A percentile compares a stretch with the other conserved stretches of the same genome.
Conservation (phyloP, 2,113 vertebrate species). For the Tretioscincus oriximinensis region DNA sequence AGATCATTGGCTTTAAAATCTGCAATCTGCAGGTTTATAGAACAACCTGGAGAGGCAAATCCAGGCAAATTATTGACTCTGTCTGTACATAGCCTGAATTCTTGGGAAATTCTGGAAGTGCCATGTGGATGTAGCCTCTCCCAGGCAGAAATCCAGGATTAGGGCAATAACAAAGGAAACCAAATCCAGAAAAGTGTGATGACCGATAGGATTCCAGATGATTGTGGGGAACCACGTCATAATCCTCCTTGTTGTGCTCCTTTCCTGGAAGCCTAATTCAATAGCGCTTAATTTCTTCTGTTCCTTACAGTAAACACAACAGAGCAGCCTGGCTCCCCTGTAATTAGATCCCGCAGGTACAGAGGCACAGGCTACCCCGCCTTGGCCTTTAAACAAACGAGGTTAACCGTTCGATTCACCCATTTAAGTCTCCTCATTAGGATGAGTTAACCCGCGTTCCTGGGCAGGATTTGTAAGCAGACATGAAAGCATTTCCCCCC, state of each 20-base stretch:
- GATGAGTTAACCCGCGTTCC: neutral
- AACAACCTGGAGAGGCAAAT: too few relatives aligned
- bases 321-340: conserved; percentile 31
- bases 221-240: too few relatives aligned
- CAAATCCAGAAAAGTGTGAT: neutral
- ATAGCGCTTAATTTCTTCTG: neutral
- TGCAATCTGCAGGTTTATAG: too few relatives aligned
- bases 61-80: too few relatives aligned
- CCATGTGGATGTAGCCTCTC: neutral
- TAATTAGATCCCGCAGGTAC: conserved; percentile 66
- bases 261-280: conserved; percentile 24
- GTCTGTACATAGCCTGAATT: too few relatives aligned
- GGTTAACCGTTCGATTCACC: conserved; percentile 45
- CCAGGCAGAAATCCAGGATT: neutral
- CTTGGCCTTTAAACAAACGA: conserved; percentile 61
- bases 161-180: neutral
- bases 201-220: neutral
- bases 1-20: too few relatives aligned
- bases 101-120: too few relatives aligned
- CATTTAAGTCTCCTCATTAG: conserved; percentile 38
- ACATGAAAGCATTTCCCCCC: fast-evolving
- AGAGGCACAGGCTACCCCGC: conserved; percentile 59
- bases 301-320: neutral
- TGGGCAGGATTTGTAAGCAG: neutral
- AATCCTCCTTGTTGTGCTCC: fast-evolving